phyloP scores from a whole-genome alignment of 2,888 invertebrate genomes.

The Drosophila atripex region DNA sequence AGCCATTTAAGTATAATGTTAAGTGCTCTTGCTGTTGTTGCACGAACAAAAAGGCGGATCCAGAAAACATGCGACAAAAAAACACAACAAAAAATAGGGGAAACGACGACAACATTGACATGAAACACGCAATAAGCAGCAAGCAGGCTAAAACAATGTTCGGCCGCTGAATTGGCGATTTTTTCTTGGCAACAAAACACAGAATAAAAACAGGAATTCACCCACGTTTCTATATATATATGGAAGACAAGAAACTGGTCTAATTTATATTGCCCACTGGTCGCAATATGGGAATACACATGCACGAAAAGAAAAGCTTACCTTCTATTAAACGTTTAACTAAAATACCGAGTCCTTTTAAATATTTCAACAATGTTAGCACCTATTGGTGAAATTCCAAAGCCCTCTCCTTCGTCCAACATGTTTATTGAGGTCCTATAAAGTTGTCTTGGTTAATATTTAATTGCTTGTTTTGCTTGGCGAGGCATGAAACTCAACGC shows the following conservation, averaged over 20 bases:
- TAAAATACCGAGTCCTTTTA: conserved; percentile 34
- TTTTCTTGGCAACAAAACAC: conserved; percentile 11
- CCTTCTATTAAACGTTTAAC: conserved; percentile 53
- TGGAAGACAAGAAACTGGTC: conserved; percentile 6
- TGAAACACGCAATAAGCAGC: conserved; percentile 67
- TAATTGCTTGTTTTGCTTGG: conserved; percentile 44
- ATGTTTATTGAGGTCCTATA: conserved; percentile 27
- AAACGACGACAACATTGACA: conserved; percentile 47
- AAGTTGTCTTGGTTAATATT: conserved; percentile 66
- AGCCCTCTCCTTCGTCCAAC: conserved; percentile 7
- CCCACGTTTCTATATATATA: conserved; percentile 11
- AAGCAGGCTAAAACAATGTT: conserved; percentile 54
- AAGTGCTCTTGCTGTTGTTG: conserved; percentile 51
- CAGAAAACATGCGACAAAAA: conserved; percentile 61
- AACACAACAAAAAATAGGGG: conserved; percentile 21
- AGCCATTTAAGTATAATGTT: conserved; percentile 75
- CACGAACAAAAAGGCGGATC: conserved; percentile 69
- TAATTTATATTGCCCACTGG: conserved; percentile 45
- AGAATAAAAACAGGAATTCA: background rate
- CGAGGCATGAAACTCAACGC: conserved; percentile 11
- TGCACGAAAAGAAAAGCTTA: conserved; percentile 22
- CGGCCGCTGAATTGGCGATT: conserved; percentile 68
- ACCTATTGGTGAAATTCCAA: conserved; percentile 49
- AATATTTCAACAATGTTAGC: conserved; percentile 71
- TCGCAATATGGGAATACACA: conserved; percentile 21